These are phyloP conservation scores for Xanthia icteritia DNA, from an alignment of 2,888 invertebrate genomes.

Conservation along the genomic window DNA sequence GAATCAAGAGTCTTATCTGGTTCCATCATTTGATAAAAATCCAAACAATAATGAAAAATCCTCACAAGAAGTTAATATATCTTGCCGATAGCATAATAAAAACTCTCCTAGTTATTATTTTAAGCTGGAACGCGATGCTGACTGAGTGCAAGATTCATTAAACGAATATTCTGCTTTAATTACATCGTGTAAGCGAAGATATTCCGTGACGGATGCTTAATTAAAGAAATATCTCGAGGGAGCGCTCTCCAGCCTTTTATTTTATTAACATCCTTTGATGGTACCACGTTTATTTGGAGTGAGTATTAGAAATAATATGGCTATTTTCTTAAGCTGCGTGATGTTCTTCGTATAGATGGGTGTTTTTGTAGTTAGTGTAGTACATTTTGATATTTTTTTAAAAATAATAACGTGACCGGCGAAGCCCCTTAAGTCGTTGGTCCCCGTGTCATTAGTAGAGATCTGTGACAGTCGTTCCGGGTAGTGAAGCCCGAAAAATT, in stretches of 20 bases:
- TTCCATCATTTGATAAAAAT: slow-evolving; percentile 16
- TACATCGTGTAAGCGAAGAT: slow-evolving; percentile 37
- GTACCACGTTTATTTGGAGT: slow-evolving; percentile 25
- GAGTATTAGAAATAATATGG: slow-evolving; percentile 29
- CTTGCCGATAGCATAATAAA: slow-evolving; percentile 5
- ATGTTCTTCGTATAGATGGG: not conserved
- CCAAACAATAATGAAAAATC: not conserved
- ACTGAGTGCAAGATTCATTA: slow-evolving; percentile 52
- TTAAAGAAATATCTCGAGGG: slow-evolving; percentile 54
- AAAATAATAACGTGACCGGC: not conserved
- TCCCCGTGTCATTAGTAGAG: not conserved
- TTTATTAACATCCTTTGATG: slow-evolving; percentile 36
- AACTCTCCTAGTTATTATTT: slow-evolving; percentile 38
- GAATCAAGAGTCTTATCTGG: not conserved
- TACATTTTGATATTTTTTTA: not conserved
- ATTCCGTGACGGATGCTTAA: slow-evolving; percentile 55
- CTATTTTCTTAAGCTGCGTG: slow-evolving; percentile 18
- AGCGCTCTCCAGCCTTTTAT: slow-evolving; percentile 34
- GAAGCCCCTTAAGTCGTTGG: not conserved
- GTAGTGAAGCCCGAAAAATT: not conserved
- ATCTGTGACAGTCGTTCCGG: not conserved
- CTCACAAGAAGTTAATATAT: slow-evolving; percentile 8
- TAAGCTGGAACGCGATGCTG: slow-evolving; percentile 29
- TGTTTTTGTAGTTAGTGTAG: not conserved
- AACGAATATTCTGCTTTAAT: slow-evolving; percentile 46